Evolutionary conservation across 1,140 invertebrate species (phyloP).

Genomic region (Trichogramma pretiosum): DNA sequence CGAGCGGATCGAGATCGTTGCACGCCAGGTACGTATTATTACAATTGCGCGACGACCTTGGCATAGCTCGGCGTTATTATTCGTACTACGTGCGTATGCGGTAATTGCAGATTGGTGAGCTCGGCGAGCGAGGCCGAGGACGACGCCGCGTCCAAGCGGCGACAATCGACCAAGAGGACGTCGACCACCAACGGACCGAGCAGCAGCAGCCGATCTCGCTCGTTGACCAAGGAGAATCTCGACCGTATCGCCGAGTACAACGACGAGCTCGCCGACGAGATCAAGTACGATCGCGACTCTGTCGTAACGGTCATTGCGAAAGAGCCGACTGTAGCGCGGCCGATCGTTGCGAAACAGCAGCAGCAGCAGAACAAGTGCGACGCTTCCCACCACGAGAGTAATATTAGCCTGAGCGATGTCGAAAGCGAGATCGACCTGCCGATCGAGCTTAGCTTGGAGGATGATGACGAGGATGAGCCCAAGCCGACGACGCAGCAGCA

Average conservation of each 20-base stretch:
- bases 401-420: constrained; percentile 6
- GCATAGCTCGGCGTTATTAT: background rate
- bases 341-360: no score
- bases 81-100: constrained; percentile 12
- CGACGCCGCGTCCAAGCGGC: no score
- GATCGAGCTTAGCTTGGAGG: constrained; percentile 2
- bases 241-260: constrained; percentile 6
- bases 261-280: constrained; percentile 11
- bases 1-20: constrained; percentile 26
- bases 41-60: no score
- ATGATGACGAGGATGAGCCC: background rate
- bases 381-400: no score
- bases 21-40: constrained; percentile 20
- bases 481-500: background rate
- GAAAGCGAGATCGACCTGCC: constrained; percentile 13
- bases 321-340: background rate
- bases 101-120: constrained; percentile 3
- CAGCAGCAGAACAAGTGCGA: no score
- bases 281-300: constrained; percentile 10
- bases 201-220: background rate
- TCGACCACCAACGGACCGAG: background rate
- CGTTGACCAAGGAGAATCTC: constrained; percentile 16
- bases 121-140: background rate
- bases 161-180: no score
- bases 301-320: constrained; percentile 10